Conservation (phyloP, 2,888 invertebrate genomes). For the Catocala sponsa region DNA sequence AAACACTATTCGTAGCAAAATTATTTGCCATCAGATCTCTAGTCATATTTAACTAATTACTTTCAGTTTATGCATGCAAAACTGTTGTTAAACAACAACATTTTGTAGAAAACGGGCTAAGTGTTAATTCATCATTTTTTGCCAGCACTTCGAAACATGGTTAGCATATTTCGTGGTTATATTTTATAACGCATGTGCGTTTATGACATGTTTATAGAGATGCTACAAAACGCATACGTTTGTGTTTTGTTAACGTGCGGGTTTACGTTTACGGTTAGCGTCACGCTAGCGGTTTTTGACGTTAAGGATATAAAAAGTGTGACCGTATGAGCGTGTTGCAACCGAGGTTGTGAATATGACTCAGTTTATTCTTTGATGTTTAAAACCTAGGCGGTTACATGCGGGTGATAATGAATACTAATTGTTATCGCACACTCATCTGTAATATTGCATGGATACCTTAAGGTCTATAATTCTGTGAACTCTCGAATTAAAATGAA, state of each 20-base stretch:
- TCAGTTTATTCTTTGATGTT: too few species aligned
- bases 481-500: too few species aligned
- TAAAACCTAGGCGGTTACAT: too few species aligned
- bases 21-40: too few species aligned
- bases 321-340: background rate
- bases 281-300: conserved; percentile 11
- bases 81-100: background rate
- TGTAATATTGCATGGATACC: too few species aligned
- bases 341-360: too few species aligned
- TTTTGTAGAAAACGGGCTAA: conserved; percentile 1
- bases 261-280: conserved; percentile 13
- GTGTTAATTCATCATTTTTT: conserved; percentile 4
- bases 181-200: conserved; percentile 9
- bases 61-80: background rate
- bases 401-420: too few species aligned
- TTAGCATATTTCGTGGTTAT: conserved; percentile 1
- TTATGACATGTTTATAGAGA: conserved; percentile 14
- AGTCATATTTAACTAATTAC: background rate
- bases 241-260: conserved; percentile 19
- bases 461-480: too few species aligned
- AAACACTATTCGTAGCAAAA: too few species aligned
- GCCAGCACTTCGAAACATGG: background rate
- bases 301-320: conserved; percentile 1
- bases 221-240: conserved; percentile 14
- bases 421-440: too few species aligned